A percentile compares a stretch with the other conserved stretches of the same genome.
These are phyloP conservation scores for Drosophila arizonae DNA, from an alignment of 1,140 invertebrate genomes.

Conservation along the genomic window DNA sequence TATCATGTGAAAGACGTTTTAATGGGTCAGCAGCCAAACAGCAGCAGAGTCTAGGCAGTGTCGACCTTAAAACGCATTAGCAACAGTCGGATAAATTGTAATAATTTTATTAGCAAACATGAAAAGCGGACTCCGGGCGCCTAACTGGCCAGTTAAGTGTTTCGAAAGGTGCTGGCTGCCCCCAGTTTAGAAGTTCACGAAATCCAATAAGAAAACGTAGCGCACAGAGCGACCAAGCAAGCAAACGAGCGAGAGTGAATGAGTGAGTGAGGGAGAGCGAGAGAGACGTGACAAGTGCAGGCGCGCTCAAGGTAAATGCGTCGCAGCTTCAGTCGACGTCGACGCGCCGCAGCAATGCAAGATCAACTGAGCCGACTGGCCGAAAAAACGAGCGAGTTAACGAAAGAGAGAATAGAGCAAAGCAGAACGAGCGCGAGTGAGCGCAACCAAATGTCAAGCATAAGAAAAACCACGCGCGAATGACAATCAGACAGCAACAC, in stretches of 20 bases:
- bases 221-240: background rate
- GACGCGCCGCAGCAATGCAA: slow-evolving; percentile 53
- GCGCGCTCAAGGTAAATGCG: slow-evolving; percentile 72
- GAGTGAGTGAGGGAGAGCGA: background rate
- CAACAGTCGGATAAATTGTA: slow-evolving; percentile 65
- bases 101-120: slow-evolving; percentile 80
- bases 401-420: slow-evolving; percentile 22
- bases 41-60: slow-evolving; percentile 2
- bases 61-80: slow-evolving; percentile 80
- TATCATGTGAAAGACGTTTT: slow-evolving; percentile 60
- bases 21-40: slow-evolving; percentile 63
- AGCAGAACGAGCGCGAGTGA: background rate
- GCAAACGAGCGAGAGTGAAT: background rate
- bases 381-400: slow-evolving; percentile 44
- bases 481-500: slow-evolving; percentile 55
- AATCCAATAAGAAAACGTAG: slow-evolving; percentile 45
- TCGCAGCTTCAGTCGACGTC: slow-evolving; percentile 28
- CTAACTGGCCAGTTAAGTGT: slow-evolving; percentile 47
- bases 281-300: slow-evolving; percentile 66
- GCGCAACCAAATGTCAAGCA: slow-evolving; percentile 36
- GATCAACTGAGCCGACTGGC: slow-evolving; percentile 69
- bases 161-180: slow-evolving; percentile 75
- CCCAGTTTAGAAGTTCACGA: slow-evolving; percentile 67
- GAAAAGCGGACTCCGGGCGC: slow-evolving; percentile 47
- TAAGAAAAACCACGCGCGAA: slow-evolving; percentile 58